A percentile compares a stretch with the other conserved stretches of the same genome.
Conservation (phyloP, 2,113 vertebrate species). For the Carlito syrichta region DNA sequence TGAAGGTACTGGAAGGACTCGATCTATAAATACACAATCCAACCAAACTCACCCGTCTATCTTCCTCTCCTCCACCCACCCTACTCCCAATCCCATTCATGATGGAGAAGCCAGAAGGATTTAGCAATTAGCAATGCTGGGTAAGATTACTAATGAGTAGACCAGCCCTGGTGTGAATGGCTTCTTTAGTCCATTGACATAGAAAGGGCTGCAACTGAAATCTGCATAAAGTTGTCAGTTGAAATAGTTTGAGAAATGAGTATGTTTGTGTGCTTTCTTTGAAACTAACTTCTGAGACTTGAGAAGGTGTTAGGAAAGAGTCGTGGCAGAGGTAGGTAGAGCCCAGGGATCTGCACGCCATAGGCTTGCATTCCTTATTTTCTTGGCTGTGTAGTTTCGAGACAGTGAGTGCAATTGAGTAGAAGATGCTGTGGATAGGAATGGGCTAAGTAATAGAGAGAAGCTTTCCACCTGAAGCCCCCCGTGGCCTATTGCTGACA, state of each 20-base stretch:
- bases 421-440: not conserved
- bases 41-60: not conserved
- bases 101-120: slow-evolving; percentile 56
- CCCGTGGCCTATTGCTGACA: not conserved
- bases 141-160: not conserved
- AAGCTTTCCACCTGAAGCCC: not conserved
- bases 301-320: not conserved
- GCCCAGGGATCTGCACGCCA: not conserved
- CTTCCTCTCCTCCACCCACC: not conserved
- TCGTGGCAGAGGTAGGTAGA: not conserved
- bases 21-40: slow-evolving; percentile 47
- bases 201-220: not conserved
- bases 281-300: not conserved
- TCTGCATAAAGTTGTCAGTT: not conserved
- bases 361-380: not conserved
- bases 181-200: not conserved
- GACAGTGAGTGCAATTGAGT: not conserved
- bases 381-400: not conserved
- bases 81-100: slow-evolving; percentile 1
- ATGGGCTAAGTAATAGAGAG: not conserved
- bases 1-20: not conserved
- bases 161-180: not conserved
- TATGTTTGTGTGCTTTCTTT: not conserved
- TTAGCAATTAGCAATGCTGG: slow-evolving; percentile 32
- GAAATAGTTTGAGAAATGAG: not conserved